Conservation (phyloP, 2,113 vertebrate species). For the Crotalus horridus region DNA sequence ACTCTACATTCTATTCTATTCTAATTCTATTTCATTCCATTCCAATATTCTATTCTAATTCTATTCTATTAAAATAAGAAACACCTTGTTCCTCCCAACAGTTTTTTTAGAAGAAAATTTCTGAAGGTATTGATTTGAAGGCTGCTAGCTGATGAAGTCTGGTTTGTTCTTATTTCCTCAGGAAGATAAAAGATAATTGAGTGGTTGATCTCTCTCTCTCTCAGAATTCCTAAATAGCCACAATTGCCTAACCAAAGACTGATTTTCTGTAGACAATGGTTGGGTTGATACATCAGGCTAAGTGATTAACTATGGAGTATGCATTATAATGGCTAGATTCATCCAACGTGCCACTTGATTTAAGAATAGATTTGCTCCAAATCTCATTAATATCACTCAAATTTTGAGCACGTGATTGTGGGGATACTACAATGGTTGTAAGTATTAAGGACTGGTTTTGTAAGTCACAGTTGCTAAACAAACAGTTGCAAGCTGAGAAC, state of each 20-base stretch:
- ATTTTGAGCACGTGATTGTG: not conserved
- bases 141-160: not conserved
- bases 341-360: not conserved
- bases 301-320: not conserved
- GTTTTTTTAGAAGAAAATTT: no score
- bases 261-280: not conserved
- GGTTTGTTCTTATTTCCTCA: not conserved
- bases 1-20: no score
- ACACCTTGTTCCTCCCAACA: not conserved
- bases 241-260: not conserved
- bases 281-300: not conserved
- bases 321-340: not conserved
- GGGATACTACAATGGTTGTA: not conserved
- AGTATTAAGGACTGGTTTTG: not conserved
- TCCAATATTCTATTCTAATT: no score
- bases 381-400: not conserved
- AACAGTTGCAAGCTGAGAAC: not conserved
- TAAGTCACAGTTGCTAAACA: not conserved
- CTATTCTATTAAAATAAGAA: not conserved
- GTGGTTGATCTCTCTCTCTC: not conserved
- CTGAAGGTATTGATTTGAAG: not conserved
- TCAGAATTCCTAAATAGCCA: not conserved
- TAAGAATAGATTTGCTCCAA: not conserved
- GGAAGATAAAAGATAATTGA: not conserved
- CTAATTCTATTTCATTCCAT: no score